Evolutionary conservation across 1,140 invertebrate species (phyloP), one percentile per base, ranked within the genome.

Genomic region (Phocides pigmalion): DNA sequence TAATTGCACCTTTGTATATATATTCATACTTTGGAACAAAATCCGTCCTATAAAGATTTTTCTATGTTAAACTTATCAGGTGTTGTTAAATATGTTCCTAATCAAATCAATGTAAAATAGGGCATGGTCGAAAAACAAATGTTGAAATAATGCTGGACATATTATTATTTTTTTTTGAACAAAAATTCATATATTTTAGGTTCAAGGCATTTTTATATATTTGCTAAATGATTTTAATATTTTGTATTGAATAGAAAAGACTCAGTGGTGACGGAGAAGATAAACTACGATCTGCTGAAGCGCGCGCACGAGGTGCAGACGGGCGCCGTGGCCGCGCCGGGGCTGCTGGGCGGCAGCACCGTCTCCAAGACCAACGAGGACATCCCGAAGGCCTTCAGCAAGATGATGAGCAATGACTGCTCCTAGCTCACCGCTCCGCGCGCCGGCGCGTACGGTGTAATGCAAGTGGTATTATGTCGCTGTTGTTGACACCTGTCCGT

Each of bases 271-370:
- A 94, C 94, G 1, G 97, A 99, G 70, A 91, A 93, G 62, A 98
- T 99, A 51, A 98, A 97, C 81, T 99, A 99, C 84, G 99, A 99
- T 92, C 90, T 99, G 20, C 81, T 99, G 41, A 95, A 95, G 76
- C 95, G 94, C 25, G 94, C 96, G 16, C 90, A 95, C 74, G 92
- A 93, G 15, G 96, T 98, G 17, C 95, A 96, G 82, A 93, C 93
- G 44, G 96, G 96, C 12, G 92, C 93, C 50, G 82, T 95, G 15
- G 82, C 95, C 1, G 97, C 96, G 84, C 95, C 96, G 4, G 94
- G 95, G 66, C 92, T 98, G 56, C 89, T 97, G 2, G 97, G 97
- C 20, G 93, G 93, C 53, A 94, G 93, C 75, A 81, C 63, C 41
- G 93, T 93, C 51, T 94, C 93, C 53, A 97, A 96, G 92, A 97